phyloP scores from a whole-genome alignment of 2,113 vertebrate species.

The Antigone vipio region DNA sequence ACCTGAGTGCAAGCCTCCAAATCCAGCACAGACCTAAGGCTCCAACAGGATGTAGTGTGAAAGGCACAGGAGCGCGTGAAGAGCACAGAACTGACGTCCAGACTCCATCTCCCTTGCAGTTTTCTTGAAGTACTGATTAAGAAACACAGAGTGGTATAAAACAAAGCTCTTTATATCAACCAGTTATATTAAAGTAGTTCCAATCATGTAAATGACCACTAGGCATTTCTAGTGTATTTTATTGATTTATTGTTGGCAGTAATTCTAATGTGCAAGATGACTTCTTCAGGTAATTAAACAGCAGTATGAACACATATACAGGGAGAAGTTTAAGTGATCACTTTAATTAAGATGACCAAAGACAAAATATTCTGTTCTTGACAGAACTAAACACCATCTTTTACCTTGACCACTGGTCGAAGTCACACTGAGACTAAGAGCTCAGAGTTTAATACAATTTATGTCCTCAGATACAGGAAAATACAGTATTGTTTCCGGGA shows the following conservation, averaged over 20 bases:
- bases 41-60: neutral
- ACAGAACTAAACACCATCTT: neutral
- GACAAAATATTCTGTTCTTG: neutral
- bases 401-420: neutral
- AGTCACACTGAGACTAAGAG: neutral
- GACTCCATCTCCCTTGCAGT: neutral
- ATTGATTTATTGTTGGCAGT: neutral
- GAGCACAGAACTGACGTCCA: neutral
- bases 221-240: neutral
- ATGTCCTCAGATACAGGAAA: neutral
- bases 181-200: neutral
- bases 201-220: neutral
- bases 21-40: neutral
- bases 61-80: neutral
- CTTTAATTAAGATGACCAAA: neutral
- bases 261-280: neutral
- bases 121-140: neutral
- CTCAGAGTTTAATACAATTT: neutral
- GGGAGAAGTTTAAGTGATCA: neutral
- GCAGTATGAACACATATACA: neutral
- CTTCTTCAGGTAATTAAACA: neutral
- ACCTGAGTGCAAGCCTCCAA: fast-evolving
- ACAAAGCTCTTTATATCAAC: neutral
- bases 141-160: neutral
- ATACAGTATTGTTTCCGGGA: neutral